Percentiles rank a stretch among this genome's conserved stretches.
Conservation (phyloP, 1,140 invertebrate species). For the Subanguina moxae region DNA sequence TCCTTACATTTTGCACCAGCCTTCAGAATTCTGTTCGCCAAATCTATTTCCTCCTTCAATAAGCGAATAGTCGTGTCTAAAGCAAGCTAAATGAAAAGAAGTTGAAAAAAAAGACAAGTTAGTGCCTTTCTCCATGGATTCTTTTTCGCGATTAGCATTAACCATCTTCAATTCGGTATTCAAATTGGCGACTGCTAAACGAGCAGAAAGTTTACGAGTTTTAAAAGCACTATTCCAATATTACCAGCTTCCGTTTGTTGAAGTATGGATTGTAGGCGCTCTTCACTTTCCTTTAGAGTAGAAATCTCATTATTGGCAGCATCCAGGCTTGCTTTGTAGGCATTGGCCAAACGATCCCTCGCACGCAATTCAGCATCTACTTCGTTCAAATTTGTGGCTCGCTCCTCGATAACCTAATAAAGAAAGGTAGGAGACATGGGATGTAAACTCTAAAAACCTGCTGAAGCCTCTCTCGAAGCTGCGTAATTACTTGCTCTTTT, state of each 20-base stretch:
- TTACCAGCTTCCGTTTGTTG: slow-evolving; percentile 16
- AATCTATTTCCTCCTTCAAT: too few species aligned
- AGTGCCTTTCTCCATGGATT: too few species aligned
- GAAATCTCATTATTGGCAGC: slow-evolving; percentile 16
- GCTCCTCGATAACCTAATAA: slow-evolving; percentile 9
- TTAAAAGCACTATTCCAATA: background rate
- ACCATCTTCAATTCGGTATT: background rate
- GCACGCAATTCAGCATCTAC: slow-evolving; percentile 24
- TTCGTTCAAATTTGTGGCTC: slow-evolving; percentile 7
- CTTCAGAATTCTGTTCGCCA: too few species aligned
- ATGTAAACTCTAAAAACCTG: too few species aligned
- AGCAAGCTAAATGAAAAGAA: too few species aligned
- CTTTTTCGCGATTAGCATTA: background rate
- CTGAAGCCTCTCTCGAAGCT: too few species aligned
- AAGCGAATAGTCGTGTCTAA: too few species aligned
- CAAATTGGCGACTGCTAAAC: background rate
- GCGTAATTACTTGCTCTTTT: too few species aligned
- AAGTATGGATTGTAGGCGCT: slow-evolving; percentile 4
- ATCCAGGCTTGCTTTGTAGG: slow-evolving; percentile 20
- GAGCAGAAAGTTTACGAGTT: background rate
- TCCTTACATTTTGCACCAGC: too few species aligned
- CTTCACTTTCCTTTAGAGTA: slow-evolving; percentile 2
- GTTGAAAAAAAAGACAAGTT: too few species aligned
- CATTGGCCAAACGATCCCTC: slow-evolving; percentile 17
- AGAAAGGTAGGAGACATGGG: background rate